Conservation (phyloP, 2,888 invertebrate species). For the Ichneumoninae sp. region DNA sequence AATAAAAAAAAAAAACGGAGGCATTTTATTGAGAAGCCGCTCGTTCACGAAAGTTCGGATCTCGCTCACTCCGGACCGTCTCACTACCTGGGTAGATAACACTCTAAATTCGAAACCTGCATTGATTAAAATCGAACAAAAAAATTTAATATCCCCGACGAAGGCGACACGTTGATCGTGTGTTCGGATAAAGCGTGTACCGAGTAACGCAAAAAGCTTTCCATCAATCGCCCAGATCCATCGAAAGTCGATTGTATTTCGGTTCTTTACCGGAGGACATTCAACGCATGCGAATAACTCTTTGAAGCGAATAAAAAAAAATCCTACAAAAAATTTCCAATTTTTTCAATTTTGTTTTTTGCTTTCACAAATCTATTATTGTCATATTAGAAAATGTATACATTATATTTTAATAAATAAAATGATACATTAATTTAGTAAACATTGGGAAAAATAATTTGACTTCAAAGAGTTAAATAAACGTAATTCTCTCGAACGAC, state of each 20-base stretch:
- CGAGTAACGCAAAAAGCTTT: constrained; percentile 38
- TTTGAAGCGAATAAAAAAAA: neutral
- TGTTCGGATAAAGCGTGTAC: constrained; percentile 21
- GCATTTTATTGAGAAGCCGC: constrained; percentile 84
- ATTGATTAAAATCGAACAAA: constrained; percentile 20
- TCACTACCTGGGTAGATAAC: constrained; percentile 78
- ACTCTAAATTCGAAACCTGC: constrained; percentile 83
- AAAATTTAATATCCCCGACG: constrained; percentile 16
- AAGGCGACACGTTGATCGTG: constrained; percentile 46
- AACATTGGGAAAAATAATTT: neutral
- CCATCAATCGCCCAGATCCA: constrained; percentile 36
- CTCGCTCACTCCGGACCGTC: constrained; percentile 71
- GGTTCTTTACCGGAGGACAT: neutral
- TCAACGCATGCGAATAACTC: neutral
- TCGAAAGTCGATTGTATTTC: constrained; percentile 47
- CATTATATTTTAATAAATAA: no score
- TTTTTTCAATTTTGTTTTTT: neutral
- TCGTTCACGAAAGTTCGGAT: constrained; percentile 58
- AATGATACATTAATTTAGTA: neutral
- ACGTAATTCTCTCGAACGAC: neutral
- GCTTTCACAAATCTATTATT: no score
- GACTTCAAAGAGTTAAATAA: neutral
- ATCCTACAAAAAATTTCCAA: neutral
- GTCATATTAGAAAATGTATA: no score
- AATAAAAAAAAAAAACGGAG: constrained; percentile 74